A percentile compares a stretch with the other conserved stretches of the same genome.
Evolutionary conservation across 37 sponge, comb jelly and placozoan genomes (phyloP).

Genomic region (Cliona cf. orientalis): DNA sequence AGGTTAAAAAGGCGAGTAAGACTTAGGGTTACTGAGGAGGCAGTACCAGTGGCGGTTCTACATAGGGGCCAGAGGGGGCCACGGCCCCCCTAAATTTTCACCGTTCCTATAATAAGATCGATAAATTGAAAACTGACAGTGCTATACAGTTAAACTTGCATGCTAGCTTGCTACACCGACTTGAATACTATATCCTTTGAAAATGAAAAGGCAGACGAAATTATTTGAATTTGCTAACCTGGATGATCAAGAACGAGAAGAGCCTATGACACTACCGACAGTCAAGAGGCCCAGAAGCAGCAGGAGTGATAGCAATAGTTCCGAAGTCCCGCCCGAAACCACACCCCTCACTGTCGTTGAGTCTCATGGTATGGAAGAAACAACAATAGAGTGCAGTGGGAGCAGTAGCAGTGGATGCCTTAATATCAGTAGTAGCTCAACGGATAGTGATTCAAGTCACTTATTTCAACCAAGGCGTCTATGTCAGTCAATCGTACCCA

Average conservation of each 20-base stretch:
- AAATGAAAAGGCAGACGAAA: conserved; percentile 1
- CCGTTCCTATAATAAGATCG: conserved; percentile 17
- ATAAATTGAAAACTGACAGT: background rate
- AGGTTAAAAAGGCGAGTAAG: no score
- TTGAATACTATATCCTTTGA: background rate
- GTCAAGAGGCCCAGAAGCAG: background rate
- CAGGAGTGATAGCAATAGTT: background rate
- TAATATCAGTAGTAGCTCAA: conserved; percentile 1
- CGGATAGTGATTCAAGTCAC: conserved; percentile 13
- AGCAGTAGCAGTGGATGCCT: conserved; percentile 3
- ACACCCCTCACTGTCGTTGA: background rate
- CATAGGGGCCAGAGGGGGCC: no score
- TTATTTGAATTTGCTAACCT: conserved; percentile 16
- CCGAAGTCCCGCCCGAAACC: conserved; percentile 7
- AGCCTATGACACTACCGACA: conserved; percentile 13
- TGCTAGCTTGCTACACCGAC: no score
- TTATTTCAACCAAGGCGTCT: conserved; percentile 19
- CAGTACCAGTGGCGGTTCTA: no score
- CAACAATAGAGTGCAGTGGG: background rate
- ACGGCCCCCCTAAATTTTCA: no score
- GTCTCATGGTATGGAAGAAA: background rate
- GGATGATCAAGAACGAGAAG: conserved; percentile 5
- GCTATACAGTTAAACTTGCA: background rate
- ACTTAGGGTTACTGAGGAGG: no score
- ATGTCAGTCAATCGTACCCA: conserved; percentile 6